A percentile compares a stretch with the other conserved stretches of the same genome.
Conservation (phyloP, 2,113 vertebrate species). For the Nycticebus coucang region DNA sequence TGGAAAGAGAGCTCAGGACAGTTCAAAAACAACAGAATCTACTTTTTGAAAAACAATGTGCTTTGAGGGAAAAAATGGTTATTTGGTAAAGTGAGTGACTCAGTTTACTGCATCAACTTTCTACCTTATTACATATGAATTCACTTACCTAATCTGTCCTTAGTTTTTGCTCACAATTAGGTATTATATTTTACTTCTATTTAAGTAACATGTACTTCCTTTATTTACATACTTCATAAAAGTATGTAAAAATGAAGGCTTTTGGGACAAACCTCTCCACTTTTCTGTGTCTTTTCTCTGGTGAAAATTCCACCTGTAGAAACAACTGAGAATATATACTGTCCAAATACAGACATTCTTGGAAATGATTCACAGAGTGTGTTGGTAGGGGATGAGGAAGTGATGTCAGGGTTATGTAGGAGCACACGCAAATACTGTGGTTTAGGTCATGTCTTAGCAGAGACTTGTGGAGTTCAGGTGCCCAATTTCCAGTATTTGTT, state of each 20-base stretch:
- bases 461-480: neutral
- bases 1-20: neutral
- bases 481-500: neutral
- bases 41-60: neutral
- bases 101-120: neutral
- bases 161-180: neutral
- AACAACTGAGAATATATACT: neutral
- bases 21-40: slow-evolving; percentile 23
- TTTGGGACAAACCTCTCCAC: neutral
- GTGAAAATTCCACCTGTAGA: slow-evolving; percentile 16
- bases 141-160: neutral
- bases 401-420: neutral
- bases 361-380: slow-evolving; percentile 15
- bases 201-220: neutral
- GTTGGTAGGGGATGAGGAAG: neutral
- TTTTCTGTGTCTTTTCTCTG: neutral
- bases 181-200: neutral
- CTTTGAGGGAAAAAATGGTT: neutral
- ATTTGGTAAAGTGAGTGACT: neutral
- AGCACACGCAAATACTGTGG: neutral
- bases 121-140: neutral
- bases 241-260: neutral
- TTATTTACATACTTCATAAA: neutral
- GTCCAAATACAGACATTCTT: neutral
- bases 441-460: neutral